phyloP scores from a whole-genome alignment of 2,888 invertebrate species.

The Tortrix viridana region DNA sequence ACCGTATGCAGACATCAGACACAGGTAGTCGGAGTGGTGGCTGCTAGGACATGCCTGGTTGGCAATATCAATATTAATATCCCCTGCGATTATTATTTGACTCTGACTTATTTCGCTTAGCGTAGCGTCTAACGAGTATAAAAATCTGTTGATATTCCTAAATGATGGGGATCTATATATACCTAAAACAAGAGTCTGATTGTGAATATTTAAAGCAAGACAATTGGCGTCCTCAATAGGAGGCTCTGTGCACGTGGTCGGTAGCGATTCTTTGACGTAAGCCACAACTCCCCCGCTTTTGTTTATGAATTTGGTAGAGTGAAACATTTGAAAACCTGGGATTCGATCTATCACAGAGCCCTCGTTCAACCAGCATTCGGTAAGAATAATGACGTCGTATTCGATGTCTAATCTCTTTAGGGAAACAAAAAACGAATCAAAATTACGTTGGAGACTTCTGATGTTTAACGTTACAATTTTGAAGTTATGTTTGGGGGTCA shows the following conservation, averaged over 20 bases:
- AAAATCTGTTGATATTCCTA: neutral
- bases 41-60: neutral
- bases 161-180: neutral
- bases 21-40: neutral
- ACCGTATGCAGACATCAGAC: slow-evolving; percentile 2
- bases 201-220: no score
- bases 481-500: slow-evolving; percentile 1
- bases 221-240: no score
- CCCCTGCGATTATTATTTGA: neutral
- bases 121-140: neutral
- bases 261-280: neutral
- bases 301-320: neutral
- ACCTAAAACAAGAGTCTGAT: neutral
- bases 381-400: slow-evolving; percentile 8
- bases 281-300: slow-evolving; percentile 5
- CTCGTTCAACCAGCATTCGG: slow-evolving; percentile 6
- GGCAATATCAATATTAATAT: slow-evolving; percentile 1
- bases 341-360: neutral
- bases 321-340: slow-evolving; percentile 5
- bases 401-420: slow-evolving; percentile 6
- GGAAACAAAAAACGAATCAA: slow-evolving; percentile 1
- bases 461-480: slow-evolving; percentile 1
- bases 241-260: neutral
- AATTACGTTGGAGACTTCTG: slow-evolving; percentile 4
- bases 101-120: neutral